Conservation (phyloP, 2,888 invertebrate genomes). For the Lasius platythorax region DNA sequence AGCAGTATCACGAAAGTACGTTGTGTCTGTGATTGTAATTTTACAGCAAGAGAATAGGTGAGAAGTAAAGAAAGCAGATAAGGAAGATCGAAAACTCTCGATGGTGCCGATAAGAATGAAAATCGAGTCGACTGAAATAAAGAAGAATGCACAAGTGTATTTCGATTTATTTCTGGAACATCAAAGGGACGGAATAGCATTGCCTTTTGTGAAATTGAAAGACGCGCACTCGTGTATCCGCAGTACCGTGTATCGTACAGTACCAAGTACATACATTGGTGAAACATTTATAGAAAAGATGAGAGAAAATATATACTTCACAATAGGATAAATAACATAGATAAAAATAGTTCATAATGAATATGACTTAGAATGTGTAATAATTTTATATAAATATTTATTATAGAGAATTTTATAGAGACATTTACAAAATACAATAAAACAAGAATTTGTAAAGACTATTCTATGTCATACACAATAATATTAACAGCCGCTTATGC, state of each 20-base stretch:
- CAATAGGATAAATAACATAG: neutral
- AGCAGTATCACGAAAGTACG: constrained; percentile 39
- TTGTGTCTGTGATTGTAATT: constrained; percentile 63
- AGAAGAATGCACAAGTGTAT: constrained; percentile 61
- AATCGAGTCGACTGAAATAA: constrained; percentile 69
- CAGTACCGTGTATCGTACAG: neutral
- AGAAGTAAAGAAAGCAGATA: constrained; percentile 61
- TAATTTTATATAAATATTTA: neutral
- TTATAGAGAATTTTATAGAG: too few species aligned
- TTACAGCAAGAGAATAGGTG: constrained; percentile 31
- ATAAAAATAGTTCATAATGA: constrained; percentile 6
- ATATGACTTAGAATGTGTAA: neutral
- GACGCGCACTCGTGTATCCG: constrained; percentile 36
- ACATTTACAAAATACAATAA: neutral
- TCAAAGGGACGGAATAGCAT: constrained; percentile 63
- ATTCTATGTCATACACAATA: neutral
- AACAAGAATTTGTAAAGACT: neutral
- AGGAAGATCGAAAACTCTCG: constrained; percentile 67
- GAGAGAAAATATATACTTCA: neutral
- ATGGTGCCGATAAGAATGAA: constrained; percentile 55
- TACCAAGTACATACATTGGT: constrained; percentile 8
- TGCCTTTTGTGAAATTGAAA: constrained; percentile 21
- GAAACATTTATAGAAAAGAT: constrained; percentile 12
- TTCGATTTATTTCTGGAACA: constrained; percentile 66
- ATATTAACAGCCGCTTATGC: constrained; percentile 2